Evolutionary conservation across 2,888 invertebrate genomes (phyloP), one percentile per base, ranked within the genome.

Genomic region (Ochropleura leucogaster): DNA sequence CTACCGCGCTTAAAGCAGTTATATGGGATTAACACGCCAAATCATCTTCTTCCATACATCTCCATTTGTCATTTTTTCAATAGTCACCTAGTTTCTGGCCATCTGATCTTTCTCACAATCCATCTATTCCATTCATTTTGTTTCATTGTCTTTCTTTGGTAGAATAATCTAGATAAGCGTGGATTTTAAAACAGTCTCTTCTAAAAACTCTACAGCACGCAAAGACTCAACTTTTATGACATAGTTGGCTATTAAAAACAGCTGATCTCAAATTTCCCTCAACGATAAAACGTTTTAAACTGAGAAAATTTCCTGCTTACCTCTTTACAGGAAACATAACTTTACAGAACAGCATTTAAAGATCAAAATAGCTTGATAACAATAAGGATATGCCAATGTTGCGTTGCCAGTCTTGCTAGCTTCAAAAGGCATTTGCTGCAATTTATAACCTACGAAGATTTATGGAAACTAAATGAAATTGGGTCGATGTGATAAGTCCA

Each of bases 401-500:
- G 72, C 72, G 51, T 76, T 74, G 59, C 70, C 65, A 78, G 66
- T 46, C 66, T 72, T 46, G 59, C 53, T 67, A 83, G 80, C 71
- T 79, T 69, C 67, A 68, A 79, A 81, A 77, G 80, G 74, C 72
- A 80, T 81, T 78, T 72, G 67, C 71, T 77, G 75, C 72, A 86
- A 88, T 87, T 87, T 85, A 87, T 79, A 79, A 72, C 83, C 73
- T 60, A 74, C 69, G 53, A 79, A 83, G 82, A 90, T 88, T 88
- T 85, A 87, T 84, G 83, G 83, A 83, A 84, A 74, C 81, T 68
- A 72, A 84, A 83, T 79, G 81, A 81, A 91, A 91, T 89, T 90
- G 83, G 90, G 90, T 81, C 89, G 84, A 79, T 84, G 82, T 89
- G 89, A 89, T 91, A 90, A 89, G 83, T 87, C 87, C 84, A 91